Evolutionary conservation across 1,140 invertebrate species (phyloP).

Genomic region (Polypedilum vanderplanki): DNA sequence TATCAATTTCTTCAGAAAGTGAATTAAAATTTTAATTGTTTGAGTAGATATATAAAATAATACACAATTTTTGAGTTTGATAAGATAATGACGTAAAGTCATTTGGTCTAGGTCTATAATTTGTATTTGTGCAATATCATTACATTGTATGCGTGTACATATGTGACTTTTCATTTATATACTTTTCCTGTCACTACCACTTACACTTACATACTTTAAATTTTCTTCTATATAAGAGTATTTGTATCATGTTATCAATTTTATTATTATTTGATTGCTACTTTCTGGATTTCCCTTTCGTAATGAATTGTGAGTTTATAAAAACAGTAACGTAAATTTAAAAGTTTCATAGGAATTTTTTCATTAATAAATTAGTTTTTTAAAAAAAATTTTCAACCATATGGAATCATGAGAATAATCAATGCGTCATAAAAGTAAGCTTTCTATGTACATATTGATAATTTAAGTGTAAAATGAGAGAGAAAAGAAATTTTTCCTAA

Average conservation of each 20-base stretch:
- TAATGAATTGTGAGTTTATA: background rate
- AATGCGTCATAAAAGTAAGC: too few species aligned
- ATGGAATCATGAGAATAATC: conserved; percentile 6
- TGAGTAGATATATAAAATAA: background rate
- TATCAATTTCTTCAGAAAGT: too few species aligned
- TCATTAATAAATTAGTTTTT: background rate
- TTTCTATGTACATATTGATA: too few species aligned
- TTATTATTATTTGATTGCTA: conserved; percentile 2
- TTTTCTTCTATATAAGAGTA: too few species aligned
- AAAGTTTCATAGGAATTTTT: background rate
- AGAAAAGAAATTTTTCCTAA: background rate
- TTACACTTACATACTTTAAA: background rate
- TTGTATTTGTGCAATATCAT: background rate
- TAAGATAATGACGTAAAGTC: background rate
- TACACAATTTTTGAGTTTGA: background rate
- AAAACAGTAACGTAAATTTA: background rate
- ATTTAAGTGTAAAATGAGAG: background rate
- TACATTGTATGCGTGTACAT: background rate
- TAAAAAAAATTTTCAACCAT: background rate
- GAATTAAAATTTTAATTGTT: too few species aligned
- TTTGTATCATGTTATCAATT: background rate
- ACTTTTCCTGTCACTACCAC: background rate
- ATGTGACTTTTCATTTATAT: background rate
- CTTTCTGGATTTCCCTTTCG: conserved; percentile 11
- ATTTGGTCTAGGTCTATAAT: background rate